phyloP scores from a whole-genome alignment of 1,140 invertebrate genomes.

The Oreohelix idahoensis region DNA sequence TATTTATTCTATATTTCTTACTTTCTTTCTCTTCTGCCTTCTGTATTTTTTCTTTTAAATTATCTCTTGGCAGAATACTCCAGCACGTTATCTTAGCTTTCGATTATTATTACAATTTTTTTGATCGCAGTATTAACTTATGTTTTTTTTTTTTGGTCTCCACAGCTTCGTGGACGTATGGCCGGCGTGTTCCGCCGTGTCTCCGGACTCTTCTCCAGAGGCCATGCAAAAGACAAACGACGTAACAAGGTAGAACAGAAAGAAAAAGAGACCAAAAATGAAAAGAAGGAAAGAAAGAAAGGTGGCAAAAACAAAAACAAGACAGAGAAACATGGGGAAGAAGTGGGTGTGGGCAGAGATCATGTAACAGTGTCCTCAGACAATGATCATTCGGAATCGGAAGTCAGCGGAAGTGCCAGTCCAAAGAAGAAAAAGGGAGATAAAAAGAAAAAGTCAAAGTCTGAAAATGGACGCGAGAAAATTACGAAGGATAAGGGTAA shows the following conservation, averaged over 20 bases:
- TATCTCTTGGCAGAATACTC: no score
- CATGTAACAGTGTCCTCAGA: neutral
- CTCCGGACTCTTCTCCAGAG: conserved; percentile 7
- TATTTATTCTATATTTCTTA: no score
- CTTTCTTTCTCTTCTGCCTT: no score
- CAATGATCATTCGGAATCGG: neutral
- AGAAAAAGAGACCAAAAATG: conserved; percentile 24
- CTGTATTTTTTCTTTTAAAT: no score
- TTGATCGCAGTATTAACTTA: neutral
- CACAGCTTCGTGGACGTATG: conserved; percentile 7
- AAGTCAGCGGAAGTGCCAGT: neutral
- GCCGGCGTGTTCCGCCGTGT: conserved; percentile 10
- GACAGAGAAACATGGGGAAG: conserved; percentile 20
- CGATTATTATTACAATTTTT: no score
- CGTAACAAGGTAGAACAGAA: conserved; percentile 3
- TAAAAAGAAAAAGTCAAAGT: neutral
- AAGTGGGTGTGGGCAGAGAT: neutral
- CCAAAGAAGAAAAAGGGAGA: neutral
- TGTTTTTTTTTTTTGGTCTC: conserved; percentile 1
- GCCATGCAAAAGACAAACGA: neutral
- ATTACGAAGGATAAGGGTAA: neutral
- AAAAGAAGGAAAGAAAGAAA: conserved; percentile 8
- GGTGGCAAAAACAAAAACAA: conserved; percentile 2
- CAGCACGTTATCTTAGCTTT: no score
- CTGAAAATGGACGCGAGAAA: neutral